Evolutionary conservation across 2,113 vertebrate genomes (phyloP), one percentile per base, ranked within the genome.

Genomic region (Elephantulus edwardii): DNA sequence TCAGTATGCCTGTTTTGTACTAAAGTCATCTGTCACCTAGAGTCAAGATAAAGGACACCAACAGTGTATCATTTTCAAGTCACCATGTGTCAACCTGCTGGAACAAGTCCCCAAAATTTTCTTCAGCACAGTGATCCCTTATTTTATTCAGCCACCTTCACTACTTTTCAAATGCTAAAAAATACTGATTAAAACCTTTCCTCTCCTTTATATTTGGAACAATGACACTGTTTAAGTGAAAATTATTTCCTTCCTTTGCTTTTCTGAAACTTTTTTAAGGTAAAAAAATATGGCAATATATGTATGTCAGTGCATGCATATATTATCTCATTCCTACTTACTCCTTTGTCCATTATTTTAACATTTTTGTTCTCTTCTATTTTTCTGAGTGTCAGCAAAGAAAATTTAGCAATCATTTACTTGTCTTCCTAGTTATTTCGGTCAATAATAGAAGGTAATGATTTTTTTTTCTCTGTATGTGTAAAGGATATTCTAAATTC

Each of bases 401-500:
- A 8, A 89, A 78, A 19, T 52, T 46, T 85, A 92, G 52, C 13
- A 87, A 83, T 33, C 1, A 86, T 77, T 91, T 93, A 78, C 56
- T 84, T 60, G 71, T 87, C 66, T 86, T 90, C 94, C 60, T 79
- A 62, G 58, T 71, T 66, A 71, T 81, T 89, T 88, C 66, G 76
- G 56, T 87, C 87, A 95, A 94, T 96, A 92, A 92, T 58, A 93
- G 70, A 91, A 88, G 75, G 81, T 88, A 93, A 96, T 95, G n/a
- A n/a, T 94, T 91, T 79, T 66, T 92, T 70, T 93, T 75, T 46
- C 58, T 93, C 38, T 89, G 40, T 95, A 62, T 95, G 81, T 93
- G 91, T 96, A 88, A 44, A 91, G 66, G 78, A 91, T 94, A 93
- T 90, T 95, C 88, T 92, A 94, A 95, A 92, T 93, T 93, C 83